Conservation (phyloP, 2,113 vertebrate species). For the Laticauda colubrina region DNA sequence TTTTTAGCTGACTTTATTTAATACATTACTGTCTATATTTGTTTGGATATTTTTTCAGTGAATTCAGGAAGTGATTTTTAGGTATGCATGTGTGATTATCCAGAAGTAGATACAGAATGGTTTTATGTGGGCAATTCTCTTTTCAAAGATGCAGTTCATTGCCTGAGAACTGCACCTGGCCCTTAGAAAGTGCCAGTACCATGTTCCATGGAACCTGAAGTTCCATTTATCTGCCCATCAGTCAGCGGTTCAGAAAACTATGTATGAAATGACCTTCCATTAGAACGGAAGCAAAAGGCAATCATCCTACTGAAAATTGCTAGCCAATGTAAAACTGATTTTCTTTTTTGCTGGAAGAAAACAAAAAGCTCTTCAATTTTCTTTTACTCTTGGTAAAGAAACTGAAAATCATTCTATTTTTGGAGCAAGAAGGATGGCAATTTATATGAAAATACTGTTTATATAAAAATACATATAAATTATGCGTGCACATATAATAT, state of each 20-base stretch:
- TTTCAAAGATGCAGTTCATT: background rate
- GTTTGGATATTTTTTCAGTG: background rate
- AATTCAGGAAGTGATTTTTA: background rate
- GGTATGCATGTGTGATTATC: background rate
- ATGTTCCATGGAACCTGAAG: background rate
- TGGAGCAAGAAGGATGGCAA: background rate
- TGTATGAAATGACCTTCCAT: background rate
- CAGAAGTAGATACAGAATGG: background rate
- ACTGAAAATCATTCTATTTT: background rate
- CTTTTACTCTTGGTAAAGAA: background rate
- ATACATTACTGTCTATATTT: background rate
- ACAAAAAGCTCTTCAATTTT: background rate
- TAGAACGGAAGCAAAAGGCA: background rate
- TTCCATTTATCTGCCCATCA: background rate
- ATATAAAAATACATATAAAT: background rate
- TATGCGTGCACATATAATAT: background rate
- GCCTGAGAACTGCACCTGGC: background rate
- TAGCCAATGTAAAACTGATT: background rate
- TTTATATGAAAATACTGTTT: background rate
- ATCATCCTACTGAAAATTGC: background rate
- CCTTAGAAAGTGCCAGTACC: background rate
- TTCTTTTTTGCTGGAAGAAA: background rate
- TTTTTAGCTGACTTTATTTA: background rate
- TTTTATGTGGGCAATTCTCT: background rate
- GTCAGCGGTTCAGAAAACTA: background rate